These are phyloP conservation scores for Agriotes lineatus DNA, from an alignment of 2,888 invertebrate species.

Conservation along the genomic window DNA sequence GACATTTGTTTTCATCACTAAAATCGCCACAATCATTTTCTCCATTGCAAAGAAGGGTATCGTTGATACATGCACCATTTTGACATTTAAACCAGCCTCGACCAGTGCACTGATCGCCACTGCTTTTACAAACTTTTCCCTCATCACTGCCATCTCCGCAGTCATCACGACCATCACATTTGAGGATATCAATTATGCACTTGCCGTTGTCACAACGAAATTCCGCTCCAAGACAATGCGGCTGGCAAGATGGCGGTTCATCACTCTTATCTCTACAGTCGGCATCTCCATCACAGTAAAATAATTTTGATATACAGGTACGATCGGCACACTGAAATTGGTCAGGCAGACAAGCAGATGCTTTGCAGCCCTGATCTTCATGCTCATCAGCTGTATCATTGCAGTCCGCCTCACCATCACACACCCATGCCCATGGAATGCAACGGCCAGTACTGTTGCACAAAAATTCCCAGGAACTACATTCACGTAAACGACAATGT, in stretches of 20 bases:
- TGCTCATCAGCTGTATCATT: constrained; percentile 76
- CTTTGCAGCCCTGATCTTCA: constrained; percentile 50
- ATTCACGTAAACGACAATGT: constrained; percentile 70
- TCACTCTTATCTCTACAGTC: constrained; percentile 80
- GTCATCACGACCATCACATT: constrained; percentile 81
- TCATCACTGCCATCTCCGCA: constrained; percentile 79
- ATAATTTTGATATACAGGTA: constrained; percentile 71
- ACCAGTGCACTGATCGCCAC: constrained; percentile 58
- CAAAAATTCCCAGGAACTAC: constrained; percentile 69
- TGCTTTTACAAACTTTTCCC: constrained; percentile 62
- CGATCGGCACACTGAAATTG: constrained; percentile 68
- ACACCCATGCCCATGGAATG: constrained; percentile 77
- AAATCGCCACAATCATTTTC: constrained; percentile 80
- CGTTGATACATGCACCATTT: constrained; percentile 80
- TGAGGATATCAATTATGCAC: constrained; percentile 75
- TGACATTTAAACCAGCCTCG: constrained; percentile 75
- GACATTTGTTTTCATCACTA: constrained; percentile 74
- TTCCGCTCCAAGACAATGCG: constrained; percentile 66
- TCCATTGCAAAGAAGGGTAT: constrained; percentile 78
- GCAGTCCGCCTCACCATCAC: constrained; percentile 78
- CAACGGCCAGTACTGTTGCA: constrained; percentile 77
- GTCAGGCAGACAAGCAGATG: constrained; percentile 64
- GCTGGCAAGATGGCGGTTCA: constrained; percentile 72
- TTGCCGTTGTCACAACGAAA: constrained; percentile 74
- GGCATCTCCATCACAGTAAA: constrained; percentile 77